A percentile compares a stretch with the other conserved stretches of the same genome.
Evolutionary conservation across 2,113 vertebrate genomes (phyloP).

Genomic region (Poicephalus meyeri): DNA sequence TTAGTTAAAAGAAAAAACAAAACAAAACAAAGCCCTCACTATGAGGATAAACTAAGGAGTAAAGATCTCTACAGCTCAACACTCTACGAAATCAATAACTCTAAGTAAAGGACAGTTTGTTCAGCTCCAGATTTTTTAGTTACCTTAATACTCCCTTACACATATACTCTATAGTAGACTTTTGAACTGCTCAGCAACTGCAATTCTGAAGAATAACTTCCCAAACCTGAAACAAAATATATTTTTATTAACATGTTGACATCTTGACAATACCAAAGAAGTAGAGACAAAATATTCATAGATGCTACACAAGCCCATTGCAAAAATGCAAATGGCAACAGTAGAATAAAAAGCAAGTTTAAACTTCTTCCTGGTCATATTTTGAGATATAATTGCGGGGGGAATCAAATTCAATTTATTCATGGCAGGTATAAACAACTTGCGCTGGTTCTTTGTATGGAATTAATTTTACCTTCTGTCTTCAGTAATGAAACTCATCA

Average conservation of each 20-base stretch:
- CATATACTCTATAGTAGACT: background rate
- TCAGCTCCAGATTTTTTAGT: background rate
- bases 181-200: slow-evolving; percentile 21
- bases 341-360: background rate
- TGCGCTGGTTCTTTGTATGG: background rate
- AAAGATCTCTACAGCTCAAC: background rate
- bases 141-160: background rate
- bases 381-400: background rate
- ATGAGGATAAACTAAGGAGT: background rate
- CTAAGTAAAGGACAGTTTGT: background rate
- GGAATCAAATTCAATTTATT: background rate
- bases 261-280: background rate
- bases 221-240: background rate
- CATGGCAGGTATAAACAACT: background rate
- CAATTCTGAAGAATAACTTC: background rate
- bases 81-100: background rate
- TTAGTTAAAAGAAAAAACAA: background rate
- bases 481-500: fast-evolving
- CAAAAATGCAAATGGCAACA: background rate
- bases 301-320: background rate
- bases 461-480: background rate
- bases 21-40: background rate
- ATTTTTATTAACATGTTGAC: background rate
- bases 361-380: background rate
- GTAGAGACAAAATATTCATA: background rate